Evolutionary conservation across 2,797 vertebrate genomes (phyloP).

Genomic region (Squalus acanthias): DNA sequence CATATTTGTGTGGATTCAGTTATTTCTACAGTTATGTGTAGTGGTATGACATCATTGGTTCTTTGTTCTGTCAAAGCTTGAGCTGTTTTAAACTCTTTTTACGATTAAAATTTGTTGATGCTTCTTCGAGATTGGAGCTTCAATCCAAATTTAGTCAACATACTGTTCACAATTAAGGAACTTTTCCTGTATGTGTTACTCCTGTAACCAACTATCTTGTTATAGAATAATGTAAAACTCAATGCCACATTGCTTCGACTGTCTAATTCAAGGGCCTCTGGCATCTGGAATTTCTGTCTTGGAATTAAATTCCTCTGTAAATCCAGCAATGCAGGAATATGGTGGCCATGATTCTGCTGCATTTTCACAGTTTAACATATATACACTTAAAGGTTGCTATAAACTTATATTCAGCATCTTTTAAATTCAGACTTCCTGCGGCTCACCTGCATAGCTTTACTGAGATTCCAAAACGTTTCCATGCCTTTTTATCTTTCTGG

Average conservation of each 20-base stretch:
- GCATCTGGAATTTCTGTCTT: background rate
- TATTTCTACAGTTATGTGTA: background rate
- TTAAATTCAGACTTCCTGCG: background rate
- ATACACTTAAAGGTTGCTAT: too few relatives aligned
- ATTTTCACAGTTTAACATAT: background rate
- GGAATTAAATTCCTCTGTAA: background rate
- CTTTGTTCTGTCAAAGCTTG: conserved; percentile 3
- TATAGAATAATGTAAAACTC: background rate
- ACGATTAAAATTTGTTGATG: background rate
- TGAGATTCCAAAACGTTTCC: background rate
- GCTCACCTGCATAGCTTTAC: background rate
- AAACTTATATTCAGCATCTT: too few relatives aligned
- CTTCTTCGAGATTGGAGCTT: background rate
- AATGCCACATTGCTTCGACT: background rate
- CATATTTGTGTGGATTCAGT: background rate
- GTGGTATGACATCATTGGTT: background rate
- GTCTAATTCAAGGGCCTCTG: background rate
- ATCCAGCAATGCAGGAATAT: background rate
- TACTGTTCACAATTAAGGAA: background rate
- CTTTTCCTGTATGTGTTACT: background rate
- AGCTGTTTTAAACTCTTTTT: background rate
- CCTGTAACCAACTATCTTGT: background rate
- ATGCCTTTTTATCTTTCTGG: too few relatives aligned
- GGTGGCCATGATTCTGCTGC: background rate
- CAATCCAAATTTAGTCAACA: background rate